Evolutionary conservation across 2,888 invertebrate genomes (phyloP), one percentile per base, ranked within the genome.

Genomic region (Lithosia quadra): DNA sequence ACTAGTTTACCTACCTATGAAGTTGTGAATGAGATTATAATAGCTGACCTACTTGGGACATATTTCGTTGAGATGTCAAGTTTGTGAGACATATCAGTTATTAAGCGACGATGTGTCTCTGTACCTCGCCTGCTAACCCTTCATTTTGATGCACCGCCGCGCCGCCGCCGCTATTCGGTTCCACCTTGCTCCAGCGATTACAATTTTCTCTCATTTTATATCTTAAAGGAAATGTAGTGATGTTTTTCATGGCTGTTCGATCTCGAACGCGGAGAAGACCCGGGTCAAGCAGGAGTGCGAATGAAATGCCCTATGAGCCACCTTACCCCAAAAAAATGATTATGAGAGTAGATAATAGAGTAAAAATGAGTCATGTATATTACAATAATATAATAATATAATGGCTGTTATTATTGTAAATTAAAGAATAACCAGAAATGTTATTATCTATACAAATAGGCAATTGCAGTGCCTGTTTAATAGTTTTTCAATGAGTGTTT

Each of bases 11-110:
- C 74, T 69, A 71, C 62, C 64, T 63, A 65, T 64, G 66, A 39
- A 75, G 81, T 82, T 76, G 78, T 82, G 83, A 86, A 86, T 86
- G 81, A 85, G 82, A 81, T 82, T 81, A 81, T 77, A 80, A 84
- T 84, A 81, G 85, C 80, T 80, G 82, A 80, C 70, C 77, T 74
- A 77, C 57, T 80, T 76, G 62, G 63, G 69, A 72, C 63, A 72
- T 73, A 81, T 73, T 75, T 79, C 55, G 67, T 67, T 60, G 69
- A 72, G 77, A 66, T 79, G 63, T 80, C 67, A 65, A 74, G 81
- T 73, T 76, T 76, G 69, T 63, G 65, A 60, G 67, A 57, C 69
- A 68, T 55, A 65, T 67, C 63, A 61, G 15, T 11, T 18, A 36
- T 33, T 21, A 34, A 53, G 36, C 55, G 21, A 61, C 66, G 64